Conservation (phyloP, 2,888 invertebrate genomes). For the Aleiodes alternator region DNA sequence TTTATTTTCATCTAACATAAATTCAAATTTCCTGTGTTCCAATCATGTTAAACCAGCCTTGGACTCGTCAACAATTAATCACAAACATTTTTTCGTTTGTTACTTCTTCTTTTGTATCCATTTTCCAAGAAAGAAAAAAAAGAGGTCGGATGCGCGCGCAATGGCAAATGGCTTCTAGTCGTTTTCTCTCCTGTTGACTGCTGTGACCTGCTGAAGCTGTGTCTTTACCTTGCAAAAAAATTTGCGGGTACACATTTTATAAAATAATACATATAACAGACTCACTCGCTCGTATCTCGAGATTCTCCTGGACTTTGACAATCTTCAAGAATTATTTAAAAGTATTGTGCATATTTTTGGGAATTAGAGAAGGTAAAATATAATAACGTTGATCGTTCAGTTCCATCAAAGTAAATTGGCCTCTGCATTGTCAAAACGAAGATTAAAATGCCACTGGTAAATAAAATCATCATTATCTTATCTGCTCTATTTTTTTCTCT, state of each 20-base stretch:
- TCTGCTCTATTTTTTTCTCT: background rate
- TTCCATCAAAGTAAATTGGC: constrained; percentile 13
- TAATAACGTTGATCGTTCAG: background rate
- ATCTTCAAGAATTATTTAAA: too few relatives aligned
- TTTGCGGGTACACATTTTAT: background rate
- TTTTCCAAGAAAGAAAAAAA: background rate
- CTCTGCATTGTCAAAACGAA: constrained; percentile 62
- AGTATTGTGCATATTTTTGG: background rate
- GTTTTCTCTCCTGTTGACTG: constrained; percentile 11
- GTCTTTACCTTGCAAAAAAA: background rate
- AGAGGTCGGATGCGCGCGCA: constrained; percentile 52
- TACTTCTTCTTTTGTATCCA: background rate
- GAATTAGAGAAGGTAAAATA: background rate
- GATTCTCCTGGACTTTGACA: too few relatives aligned
- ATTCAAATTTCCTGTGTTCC: too few relatives aligned
- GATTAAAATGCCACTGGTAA: constrained; percentile 70
- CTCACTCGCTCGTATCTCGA: background rate
- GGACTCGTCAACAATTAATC: too few relatives aligned
- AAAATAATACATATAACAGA: background rate
- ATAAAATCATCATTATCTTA: constrained; percentile 33
- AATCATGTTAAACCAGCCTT: too few relatives aligned
- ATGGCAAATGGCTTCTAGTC: constrained; percentile 50
- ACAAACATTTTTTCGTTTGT: background rate
- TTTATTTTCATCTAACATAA: too few relatives aligned
- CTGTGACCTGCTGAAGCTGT: constrained; percentile 32